Evolutionary conservation across 2,797 vertebrate species (phyloP), one percentile per base, ranked within the genome.

Genomic region (Onychomys arenicola): DNA sequence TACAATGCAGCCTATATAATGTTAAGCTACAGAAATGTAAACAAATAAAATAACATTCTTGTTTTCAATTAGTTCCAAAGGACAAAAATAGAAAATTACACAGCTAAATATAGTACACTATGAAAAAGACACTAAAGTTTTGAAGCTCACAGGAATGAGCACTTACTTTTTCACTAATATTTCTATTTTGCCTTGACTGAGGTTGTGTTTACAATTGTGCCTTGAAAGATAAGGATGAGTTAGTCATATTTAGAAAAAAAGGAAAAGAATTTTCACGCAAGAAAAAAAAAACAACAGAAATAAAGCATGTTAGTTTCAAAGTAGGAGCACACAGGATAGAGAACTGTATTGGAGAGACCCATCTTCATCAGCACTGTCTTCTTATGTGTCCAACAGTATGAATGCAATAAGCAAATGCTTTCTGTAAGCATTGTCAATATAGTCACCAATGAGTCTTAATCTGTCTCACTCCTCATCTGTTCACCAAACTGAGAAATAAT

Each of bases 111-210:
- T 6, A 76, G 49, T 32, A 40, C 0, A 49, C 13, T 40, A 13
- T 49, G n/a, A 43, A 73, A 95, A 87, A 83, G 34, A 63, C 29
- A 34, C 73, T 21, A 7, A 52, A 9, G 13, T 89, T 95, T 96
- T 86, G 49, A 87, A 84, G 13, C 8, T 84, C 40, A 46, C 25
- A 77, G n/a, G 34, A 81, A 13, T 75, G 13, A 49, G 0, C 29
- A 78, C 88, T 90, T 67, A 89, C 76, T 89, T 91, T 81, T 95
- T 37, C 71, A 90, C 27, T 32, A n/a, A 52, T 77, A 88, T 88
- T 92, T 89, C 46, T 84, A 40, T 63, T 29, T 96, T 69, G 29
- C 1, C 23, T 96, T 93, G 55, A 90, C 57, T 88, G 46, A 93
- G 17, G 13, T 95, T 95, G 49, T 32, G 61, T 89, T 93, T 90